These are phyloP conservation scores for Columba livia DNA, from an alignment of 2,113 vertebrate species.

Conservation along the genomic window DNA sequence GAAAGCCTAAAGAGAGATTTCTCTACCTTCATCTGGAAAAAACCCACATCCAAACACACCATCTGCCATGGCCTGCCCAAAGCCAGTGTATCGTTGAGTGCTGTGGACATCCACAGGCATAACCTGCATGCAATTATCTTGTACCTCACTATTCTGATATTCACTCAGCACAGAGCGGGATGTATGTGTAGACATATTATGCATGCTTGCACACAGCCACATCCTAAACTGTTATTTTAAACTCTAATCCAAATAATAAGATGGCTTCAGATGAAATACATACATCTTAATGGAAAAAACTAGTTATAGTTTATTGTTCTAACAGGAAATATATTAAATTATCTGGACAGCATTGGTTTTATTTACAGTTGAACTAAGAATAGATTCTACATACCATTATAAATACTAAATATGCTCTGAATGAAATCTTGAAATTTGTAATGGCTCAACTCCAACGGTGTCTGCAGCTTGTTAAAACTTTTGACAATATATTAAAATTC, in stretches of 20 bases:
- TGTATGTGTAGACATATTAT: rapidly evolving
- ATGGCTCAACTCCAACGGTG: not conserved
- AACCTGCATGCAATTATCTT: not conserved
- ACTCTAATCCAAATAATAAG: not conserved
- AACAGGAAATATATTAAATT: not conserved
- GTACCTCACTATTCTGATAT: not conserved
- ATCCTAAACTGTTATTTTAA: not conserved
- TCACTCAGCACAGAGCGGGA: rapidly evolving
- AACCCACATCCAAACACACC: slow-evolving; percentile 63
- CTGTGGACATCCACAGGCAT: slow-evolving; percentile 12
- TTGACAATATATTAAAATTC: not conserved
- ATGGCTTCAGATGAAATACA: not conserved
- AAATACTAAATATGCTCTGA: not conserved
- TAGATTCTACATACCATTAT: not conserved
- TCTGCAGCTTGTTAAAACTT: not conserved
- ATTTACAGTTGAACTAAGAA: not conserved
- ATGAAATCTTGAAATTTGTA: not conserved
- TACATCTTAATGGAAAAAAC: not conserved
- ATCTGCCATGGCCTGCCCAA: slow-evolving; percentile 64
- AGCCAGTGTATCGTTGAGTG: not conserved
- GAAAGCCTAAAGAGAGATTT: slow-evolving; percentile 68
- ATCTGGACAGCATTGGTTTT: not conserved
- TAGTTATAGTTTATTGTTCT: not conserved
- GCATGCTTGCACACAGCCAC: not conserved
- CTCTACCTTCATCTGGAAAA: slow-evolving; percentile 64